Base-by-base conservation (phyloP, 2,888 invertebrate species). In the Syrista parreyssii region DNA sequence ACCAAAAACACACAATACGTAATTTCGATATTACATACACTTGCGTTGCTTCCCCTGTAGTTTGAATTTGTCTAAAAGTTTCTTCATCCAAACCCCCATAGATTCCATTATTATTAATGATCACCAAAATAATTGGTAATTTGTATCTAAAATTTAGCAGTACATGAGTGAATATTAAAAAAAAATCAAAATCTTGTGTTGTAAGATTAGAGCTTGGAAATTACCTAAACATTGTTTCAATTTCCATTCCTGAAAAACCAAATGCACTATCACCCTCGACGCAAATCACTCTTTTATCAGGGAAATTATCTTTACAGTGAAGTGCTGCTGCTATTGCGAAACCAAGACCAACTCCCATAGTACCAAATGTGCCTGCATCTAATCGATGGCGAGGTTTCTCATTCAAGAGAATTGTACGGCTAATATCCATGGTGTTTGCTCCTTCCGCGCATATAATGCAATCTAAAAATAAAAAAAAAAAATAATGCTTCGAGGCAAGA, bases 341-440 rank as follows among this genome's bases (percentile, higher is more conserved):
- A 0, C 98, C 98, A 0, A 96, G 94, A 1, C 98, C 98, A 32
- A 98, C 98, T 68, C 98, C 98, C 98, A 98, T 98, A 1, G 98
- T 98, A 30, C 98, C 99, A 91, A 98, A 99, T 4, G 98, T 98
- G 78, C 98, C 99, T 11, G 99, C 99, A 91, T 99, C 99, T 6
- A 99, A 93, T 79, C 98, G 94, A 89, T 97, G 98, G 72, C 98
- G 93, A 0, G 98, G 97, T 82, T 95, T 92, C 84, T 94, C 94
- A 90, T 98, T 98, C n/a, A 95, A 92, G 68, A 99, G 92, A 92
- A 98, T 94, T 0, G 97, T 95, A 73, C 99, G 94, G 0, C 99
- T 98, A 88, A 99, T 99, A 89, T 99, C 99, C 99, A 99, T 99
- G 0, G 99, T 99, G 91, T 99, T 99, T 68, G 99, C 98, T 33